These are phyloP conservation scores for Triops longicaudatus DNA, from an alignment of 1,140 invertebrate species.

Conservation along the genomic window DNA sequence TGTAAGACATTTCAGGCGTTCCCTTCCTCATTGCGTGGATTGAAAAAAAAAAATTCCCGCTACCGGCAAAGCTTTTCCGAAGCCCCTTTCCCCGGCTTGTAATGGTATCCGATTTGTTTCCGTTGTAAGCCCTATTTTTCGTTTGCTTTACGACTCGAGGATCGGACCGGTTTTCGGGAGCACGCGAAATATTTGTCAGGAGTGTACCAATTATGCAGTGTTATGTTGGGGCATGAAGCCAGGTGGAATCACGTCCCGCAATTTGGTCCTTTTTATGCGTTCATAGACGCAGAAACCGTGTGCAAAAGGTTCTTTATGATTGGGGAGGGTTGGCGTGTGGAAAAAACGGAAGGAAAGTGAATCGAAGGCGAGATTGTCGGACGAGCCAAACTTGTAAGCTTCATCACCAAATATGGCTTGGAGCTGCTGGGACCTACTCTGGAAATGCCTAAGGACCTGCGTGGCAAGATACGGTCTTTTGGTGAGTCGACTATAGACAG, in stretches of 20 bases:
- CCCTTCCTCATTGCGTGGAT: no score
- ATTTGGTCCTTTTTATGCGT: background rate
- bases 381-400: background rate
- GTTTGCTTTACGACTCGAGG: background rate
- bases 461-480: constrained; percentile 14
- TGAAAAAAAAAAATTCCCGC: no score
- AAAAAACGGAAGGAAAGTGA: background rate
- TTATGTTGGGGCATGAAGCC: background rate
- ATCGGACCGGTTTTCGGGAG: background rate
- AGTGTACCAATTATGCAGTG: background rate
- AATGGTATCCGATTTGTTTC: background rate
- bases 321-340: background rate
- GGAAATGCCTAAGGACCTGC: constrained; percentile 9
- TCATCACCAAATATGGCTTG: constrained; percentile 10
- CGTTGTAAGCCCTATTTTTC: background rate
- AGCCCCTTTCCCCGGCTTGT: no score
- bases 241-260: background rate
- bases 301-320: background rate
- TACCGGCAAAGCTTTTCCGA: no score
- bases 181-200: background rate
- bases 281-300: background rate
- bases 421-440: background rate
- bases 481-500: constrained; percentile 14
- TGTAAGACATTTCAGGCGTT: no score
- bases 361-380: background rate